Conservation (phyloP, 2,888 invertebrate species). For the Capitulum mitella region DNA sequence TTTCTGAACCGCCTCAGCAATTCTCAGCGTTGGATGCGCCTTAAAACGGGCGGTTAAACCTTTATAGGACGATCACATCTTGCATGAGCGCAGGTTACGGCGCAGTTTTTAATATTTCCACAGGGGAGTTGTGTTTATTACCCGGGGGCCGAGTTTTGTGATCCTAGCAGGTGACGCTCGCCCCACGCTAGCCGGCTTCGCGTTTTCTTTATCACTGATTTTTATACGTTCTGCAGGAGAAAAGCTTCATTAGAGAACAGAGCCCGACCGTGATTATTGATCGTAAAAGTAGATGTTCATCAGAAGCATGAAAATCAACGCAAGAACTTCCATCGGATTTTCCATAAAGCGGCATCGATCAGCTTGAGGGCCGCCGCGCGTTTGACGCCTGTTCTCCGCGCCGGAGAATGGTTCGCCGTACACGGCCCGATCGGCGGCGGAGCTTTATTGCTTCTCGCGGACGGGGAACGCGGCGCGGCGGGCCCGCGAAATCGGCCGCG, state of each 20-base stretch:
- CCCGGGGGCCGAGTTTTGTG: conserved; percentile 3
- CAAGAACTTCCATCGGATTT: not conserved
- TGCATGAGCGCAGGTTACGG: not conserved
- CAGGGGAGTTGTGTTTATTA: conserved; percentile 11
- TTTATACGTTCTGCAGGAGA: conserved; percentile 21
- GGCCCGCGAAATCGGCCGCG: too few relatives aligned
- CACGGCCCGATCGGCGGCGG: too few relatives aligned
- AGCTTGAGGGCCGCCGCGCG: not conserved
- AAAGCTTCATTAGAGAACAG: not conserved
- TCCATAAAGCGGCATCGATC: conserved; percentile 8
- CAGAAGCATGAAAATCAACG: conserved; percentile 15
- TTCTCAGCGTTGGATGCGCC: not conserved
- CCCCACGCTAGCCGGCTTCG: not conserved
- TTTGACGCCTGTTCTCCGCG: too few relatives aligned
- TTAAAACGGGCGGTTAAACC: conserved; percentile 11
- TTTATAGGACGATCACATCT: conserved; percentile 22
- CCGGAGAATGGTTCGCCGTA: too few relatives aligned
- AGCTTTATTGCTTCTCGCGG: too few relatives aligned
- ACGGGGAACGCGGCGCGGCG: too few relatives aligned
- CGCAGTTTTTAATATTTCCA: conserved; percentile 6
- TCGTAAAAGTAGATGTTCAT: conserved; percentile 9
- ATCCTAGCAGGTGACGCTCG: not conserved
- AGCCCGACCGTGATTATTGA: conserved; percentile 18
- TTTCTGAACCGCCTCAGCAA: not conserved
- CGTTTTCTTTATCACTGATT: conserved; percentile 18